Percentiles rank a stretch among this genome's conserved stretches.
Evolutionary conservation across 2,888 invertebrate species (phyloP).

Genomic region (Brassicogethes aeneus): DNA sequence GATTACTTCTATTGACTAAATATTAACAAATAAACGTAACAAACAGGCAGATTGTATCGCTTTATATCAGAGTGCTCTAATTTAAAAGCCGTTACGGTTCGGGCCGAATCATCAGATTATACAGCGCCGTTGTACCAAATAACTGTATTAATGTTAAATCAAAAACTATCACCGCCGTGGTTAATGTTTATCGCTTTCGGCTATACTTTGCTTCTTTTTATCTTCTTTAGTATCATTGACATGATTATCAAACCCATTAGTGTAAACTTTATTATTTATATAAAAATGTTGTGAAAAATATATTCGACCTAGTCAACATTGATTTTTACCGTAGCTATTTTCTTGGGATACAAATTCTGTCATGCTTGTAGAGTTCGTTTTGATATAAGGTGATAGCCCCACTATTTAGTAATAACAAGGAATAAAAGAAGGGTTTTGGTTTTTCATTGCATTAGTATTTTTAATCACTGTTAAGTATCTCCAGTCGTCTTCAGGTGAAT

Average conservation of each 20-base stretch:
- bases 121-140: neutral
- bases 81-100: neutral
- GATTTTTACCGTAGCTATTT: no score
- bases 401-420: no score
- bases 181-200: neutral
- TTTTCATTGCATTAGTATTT: no score
- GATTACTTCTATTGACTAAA: neutral
- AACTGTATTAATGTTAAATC: neutral
- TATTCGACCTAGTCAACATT: no score
- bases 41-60: neutral
- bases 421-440: no score
- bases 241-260: neutral
- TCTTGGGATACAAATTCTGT: no score
- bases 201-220: neutral
- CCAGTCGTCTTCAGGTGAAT: no score
- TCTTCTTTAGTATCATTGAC: neutral
- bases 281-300: no score
- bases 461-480: no score
- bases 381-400: no score
- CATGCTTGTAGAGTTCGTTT: no score
- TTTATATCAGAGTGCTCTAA: neutral
- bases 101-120: neutral
- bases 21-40: neutral
- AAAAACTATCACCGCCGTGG: neutral
- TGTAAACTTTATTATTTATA: no score